Evolutionary conservation across 2,797 vertebrate species (phyloP), one percentile per base, ranked within the genome.

Genomic region (Spinibarbus caldwelli): DNA sequence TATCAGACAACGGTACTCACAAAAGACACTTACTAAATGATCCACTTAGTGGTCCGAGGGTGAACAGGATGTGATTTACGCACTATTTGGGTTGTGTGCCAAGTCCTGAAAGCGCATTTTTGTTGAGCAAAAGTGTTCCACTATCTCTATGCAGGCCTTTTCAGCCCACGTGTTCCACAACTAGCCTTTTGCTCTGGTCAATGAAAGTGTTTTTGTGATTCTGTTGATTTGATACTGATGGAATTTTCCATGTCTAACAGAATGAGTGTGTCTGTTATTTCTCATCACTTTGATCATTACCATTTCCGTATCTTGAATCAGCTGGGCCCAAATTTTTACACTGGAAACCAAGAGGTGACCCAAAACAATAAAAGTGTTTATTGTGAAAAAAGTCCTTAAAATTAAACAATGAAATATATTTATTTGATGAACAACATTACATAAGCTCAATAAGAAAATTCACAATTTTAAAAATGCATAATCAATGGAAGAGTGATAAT

Each of bases 181-280:
- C 29, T 47, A 43, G 11, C 17, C 38, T 45, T 80, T 47, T 66
- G 19, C 78, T 49, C 26, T 45, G 62, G 78, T n/a, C 78, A 67
- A 0, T 80, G 43, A 21, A 49, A 49, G 43, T 47, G 12, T 49
- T 80, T 59, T 41, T 59, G 52, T 2, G 76, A 78, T 78, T 67
- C 6, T 47, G 78, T 67, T 34, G 59, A 78, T 62, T 80, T 66
- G 43, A 66, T 45, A 57, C 26, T 0, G 43, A 15, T 80, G 78
- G 62, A 80, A 80, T 47, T 80, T 67, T 80, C 78, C 62, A 80
- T 49, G 19, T 67, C 43, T 36, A 8, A 66, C 59, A 79, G 78
- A 64, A 45, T 79, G 78, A 80, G 59, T 67, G 59, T n/a, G 41
- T 66, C 62, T 80, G 59, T 14, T 80, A 49, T 67, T 78, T 78